Conservation (phyloP, 1,140 invertebrate species). For the Panagrolaimus sp. region DNA sequence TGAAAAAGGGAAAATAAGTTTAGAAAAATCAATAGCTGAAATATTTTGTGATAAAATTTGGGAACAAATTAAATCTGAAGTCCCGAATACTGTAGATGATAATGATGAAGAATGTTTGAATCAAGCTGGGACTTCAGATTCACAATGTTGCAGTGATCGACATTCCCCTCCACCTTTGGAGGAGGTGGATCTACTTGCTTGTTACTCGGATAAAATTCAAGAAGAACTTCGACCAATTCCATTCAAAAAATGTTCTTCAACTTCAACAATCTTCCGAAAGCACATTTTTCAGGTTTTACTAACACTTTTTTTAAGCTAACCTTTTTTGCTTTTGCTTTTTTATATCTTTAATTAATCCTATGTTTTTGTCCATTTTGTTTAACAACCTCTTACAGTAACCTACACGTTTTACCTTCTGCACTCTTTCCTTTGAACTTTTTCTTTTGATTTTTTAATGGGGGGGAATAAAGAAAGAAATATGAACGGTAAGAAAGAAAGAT, state of each 20-base stretch:
- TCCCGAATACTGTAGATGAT: not conserved
- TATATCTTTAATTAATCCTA: too few relatives aligned
- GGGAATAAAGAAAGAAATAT: not conserved
- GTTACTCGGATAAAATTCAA: too few relatives aligned
- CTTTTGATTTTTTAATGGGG: constrained; percentile 6
- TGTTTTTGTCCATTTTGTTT: too few relatives aligned
- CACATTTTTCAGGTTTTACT: constrained; percentile 14
- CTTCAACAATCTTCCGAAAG: not conserved
- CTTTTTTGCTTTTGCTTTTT: too few relatives aligned
- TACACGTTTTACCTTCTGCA: too few relatives aligned
- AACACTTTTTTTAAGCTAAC: too few relatives aligned
- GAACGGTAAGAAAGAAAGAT: constrained; percentile 3
- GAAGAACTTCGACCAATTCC: too few relatives aligned
- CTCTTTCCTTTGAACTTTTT: too few relatives aligned
- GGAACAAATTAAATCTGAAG: not conserved
- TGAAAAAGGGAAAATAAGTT: too few relatives aligned
- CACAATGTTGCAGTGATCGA: not conserved
- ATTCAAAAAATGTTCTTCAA: not conserved
- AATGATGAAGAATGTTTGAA: not conserved
- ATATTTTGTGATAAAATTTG: constrained; percentile 13
- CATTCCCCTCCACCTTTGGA: constrained; percentile 9
- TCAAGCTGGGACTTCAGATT: not conserved
- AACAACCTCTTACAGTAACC: too few relatives aligned
- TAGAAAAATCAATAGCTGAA: not conserved
- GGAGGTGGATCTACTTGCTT: not conserved